Base-by-base conservation (phyloP, 2,888 invertebrate species). In the Tetragnatha montana region DNA sequence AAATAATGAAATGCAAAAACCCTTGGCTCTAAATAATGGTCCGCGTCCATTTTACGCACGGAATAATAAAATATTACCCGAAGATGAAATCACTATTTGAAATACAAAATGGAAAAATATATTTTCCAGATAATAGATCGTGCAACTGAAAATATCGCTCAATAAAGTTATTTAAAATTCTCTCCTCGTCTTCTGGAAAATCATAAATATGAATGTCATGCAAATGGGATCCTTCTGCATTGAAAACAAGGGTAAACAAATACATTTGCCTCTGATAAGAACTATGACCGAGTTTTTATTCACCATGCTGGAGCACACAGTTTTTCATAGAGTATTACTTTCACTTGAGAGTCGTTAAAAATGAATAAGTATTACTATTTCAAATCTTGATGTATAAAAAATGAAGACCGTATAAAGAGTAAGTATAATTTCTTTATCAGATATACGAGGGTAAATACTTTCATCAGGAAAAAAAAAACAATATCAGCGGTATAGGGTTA, bases 121-220 rank as follows among this genome's bases (percentile, higher is more conserved):
- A 60, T 60, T 60, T 60, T 60, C 60, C 12, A 60, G 60, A 60
- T 60, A 60, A 60, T 60, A 60, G 60, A 60, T 60, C 12, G 17
- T 60, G 60, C 60, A 17, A 60, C 60, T 60, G 8, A 60, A 60
- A 60, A n/a, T 49, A 17, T 75, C 49, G 49, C 49, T 50, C 19
- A 17, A 60, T 60, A 10, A 19, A 78, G 78, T 78, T 60, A 22
- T 22, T 78, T 14, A 60, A 78, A 78, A 78, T 60, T 78, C 60
- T 51, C 21, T 78, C 51, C 60, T 14, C 21, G 12, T 4, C 10
- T n/a, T n/a, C 21, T 78, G 19, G 75, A 21, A 78, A 60, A 78
- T 78, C 78, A 78, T 78, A 78, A 78, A 78, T 78, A 78, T 78
- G 60, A 60, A 78, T 78, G 60, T 0, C 14, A 78, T 78, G 78